phyloP scores from a whole-genome alignment of 2,888 invertebrate species.

The Eilema sororculum region DNA sequence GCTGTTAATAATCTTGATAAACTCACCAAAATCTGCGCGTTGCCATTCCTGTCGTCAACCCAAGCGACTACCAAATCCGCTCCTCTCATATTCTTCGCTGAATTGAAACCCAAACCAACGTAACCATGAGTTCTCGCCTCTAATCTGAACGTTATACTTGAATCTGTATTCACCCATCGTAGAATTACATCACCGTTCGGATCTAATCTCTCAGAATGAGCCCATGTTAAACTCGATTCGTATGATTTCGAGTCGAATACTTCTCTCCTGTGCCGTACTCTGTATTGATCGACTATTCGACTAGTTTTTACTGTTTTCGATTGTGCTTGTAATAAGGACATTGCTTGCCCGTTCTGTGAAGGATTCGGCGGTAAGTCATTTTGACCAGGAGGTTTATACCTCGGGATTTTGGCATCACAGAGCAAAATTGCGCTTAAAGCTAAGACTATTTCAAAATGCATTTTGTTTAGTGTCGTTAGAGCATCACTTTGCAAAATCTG shows the following conservation, averaged over 20 bases:
- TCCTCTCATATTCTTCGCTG: slow-evolving; percentile 92
- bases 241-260: slow-evolving; percentile 81
- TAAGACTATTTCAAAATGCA: slow-evolving; percentile 75
- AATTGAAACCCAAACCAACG: slow-evolving; percentile 95
- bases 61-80: slow-evolving; percentile 96
- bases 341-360: slow-evolving; percentile 67
- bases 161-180: slow-evolving; percentile 92
- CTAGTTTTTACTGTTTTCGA: slow-evolving; percentile 75
- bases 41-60: slow-evolving; percentile 91
- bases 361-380: slow-evolving; percentile 74
- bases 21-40: slow-evolving; percentile 93
- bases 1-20: slow-evolving; percentile 60
- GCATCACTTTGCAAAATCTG: slow-evolving; percentile 78
- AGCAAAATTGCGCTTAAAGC: slow-evolving; percentile 74
- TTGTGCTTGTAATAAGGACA: slow-evolving; percentile 69
- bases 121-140: slow-evolving; percentile 95
- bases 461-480: slow-evolving; percentile 61
- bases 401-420: slow-evolving; percentile 80
- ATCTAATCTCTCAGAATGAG: slow-evolving; percentile 87
- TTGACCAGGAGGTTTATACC: slow-evolving; percentile 65
- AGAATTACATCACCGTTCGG: slow-evolving; percentile 86
- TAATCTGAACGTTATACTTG: slow-evolving; percentile 93
- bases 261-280: slow-evolving; percentile 71
- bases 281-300: slow-evolving; percentile 76
- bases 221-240: slow-evolving; percentile 84